Evolutionary conservation across 2,888 invertebrate genomes (phyloP), one percentile per base, ranked within the genome.

Genomic region (Trilocha varians): DNA sequence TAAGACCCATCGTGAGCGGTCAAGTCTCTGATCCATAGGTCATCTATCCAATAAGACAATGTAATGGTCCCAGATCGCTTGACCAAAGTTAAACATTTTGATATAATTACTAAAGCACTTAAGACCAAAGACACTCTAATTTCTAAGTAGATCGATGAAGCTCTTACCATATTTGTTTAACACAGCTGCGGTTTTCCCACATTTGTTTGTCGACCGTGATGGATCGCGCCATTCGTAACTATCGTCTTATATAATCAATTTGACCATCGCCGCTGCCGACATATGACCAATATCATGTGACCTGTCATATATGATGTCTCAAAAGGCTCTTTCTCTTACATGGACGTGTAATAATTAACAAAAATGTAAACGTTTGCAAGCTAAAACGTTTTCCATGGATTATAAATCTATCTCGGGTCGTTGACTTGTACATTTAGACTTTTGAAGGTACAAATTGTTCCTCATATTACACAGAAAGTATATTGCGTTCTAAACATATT

Each of bases 201-300:
- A 52, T 51, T 52, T 56, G 55, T 60, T 60, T 60, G 55, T 49
- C 17, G 45, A 46, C 50, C 43, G 49, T 55, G 59, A 60, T 60
- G 54, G 59, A 59, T 60, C 48, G 45, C 38, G 35, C 45, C 50
- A 54, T 57, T 51, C 46, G 50, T 55, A 52, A 48, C 57, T 42
- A 51, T 51, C 53, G 52, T 48, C 56, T 56, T 53, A 45, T 49
- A 56, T 52, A 59, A 60, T 60, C 60, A 59, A 59, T 60, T 60
- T 47, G 48, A 50, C 51, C 54, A 53, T 36, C 45, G 43, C 43
- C 40, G 42, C 42, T 44, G 41, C 35, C 41, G 45, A 32, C 40
- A 36, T 5, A 13, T 13, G 37, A 16, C 47, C 44, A 43, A 17
- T 41, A 13, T 37, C 36, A 14, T n/a, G 9, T 35, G 47, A 41